A percentile compares a stretch with the other conserved stretches of the same genome.
Evolutionary conservation across 2,797 vertebrate genomes (phyloP).

Genomic region (Vespertilio murinus): DNA sequence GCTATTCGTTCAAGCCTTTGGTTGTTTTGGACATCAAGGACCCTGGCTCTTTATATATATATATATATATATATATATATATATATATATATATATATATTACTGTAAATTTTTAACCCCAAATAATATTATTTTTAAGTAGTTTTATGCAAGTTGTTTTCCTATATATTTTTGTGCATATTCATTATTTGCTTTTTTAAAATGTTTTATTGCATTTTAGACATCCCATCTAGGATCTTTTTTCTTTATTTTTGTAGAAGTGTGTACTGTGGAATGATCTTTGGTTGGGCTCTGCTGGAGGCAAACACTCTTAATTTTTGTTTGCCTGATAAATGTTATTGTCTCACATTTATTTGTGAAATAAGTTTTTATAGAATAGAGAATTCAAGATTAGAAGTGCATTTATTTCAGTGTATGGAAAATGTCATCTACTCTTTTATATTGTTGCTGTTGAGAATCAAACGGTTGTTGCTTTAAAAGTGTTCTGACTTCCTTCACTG

Average conservation of each 20-base stretch:
- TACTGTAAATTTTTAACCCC: neutral
- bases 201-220: neutral
- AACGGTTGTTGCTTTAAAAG: neutral
- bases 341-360: neutral
- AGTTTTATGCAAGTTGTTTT: neutral
- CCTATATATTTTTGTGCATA: neutral
- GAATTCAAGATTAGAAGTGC: neutral
- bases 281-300: neutral
- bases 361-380: neutral
- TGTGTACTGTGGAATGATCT: neutral
- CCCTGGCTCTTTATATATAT: too few relatives aligned
- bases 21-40: too few relatives aligned
- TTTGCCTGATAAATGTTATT: neutral
- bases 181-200: neutral
- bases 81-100: too few relatives aligned
- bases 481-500: neutral
- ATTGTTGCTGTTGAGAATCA: neutral
- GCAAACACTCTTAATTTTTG: neutral
- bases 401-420: neutral
- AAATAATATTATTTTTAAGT: neutral
- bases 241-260: neutral
- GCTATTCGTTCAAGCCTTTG: too few relatives aligned
- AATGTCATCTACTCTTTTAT: neutral
- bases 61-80: too few relatives aligned
- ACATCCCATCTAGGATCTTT: neutral